Evolutionary conservation across 2,113 vertebrate genomes (phyloP).

Genomic region (Reinhardtius hippoglossoides): DNA sequence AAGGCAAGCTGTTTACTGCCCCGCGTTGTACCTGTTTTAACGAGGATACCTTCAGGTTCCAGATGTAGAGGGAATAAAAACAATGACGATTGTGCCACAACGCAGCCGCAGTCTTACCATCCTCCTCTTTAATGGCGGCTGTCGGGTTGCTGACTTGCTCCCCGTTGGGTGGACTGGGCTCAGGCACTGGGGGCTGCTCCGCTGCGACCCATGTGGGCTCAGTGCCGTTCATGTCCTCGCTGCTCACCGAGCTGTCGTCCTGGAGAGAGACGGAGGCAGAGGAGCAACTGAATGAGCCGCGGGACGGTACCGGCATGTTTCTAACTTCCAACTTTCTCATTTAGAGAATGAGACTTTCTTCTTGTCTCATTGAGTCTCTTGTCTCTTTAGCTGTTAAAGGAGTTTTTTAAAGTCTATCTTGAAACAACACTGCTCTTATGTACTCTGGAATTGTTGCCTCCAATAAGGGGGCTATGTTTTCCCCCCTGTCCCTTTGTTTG

Average conservation of each 20-base stretch:
- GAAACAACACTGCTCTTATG: too few species aligned
- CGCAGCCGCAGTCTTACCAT: conserved; percentile 83
- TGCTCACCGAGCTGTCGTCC: conserved; percentile 98
- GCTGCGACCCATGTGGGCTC: conserved; percentile 96
- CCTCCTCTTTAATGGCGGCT: conserved; percentile 90
- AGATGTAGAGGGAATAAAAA: conserved; percentile 1
- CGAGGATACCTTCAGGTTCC: background rate
- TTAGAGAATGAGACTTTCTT: too few species aligned
- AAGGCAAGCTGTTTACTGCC: conserved; percentile 75
- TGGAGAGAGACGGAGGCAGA: conserved; percentile 71
- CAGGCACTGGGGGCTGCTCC: conserved; percentile 89
- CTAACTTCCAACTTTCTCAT: too few species aligned
- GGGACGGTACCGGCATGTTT: too few species aligned
- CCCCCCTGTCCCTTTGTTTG: too few species aligned
- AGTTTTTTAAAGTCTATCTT: too few species aligned
- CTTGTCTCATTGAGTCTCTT: too few species aligned
- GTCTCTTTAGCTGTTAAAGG: too few species aligned
- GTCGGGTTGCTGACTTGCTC: conserved; percentile 91
- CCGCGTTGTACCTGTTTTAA: background rate
- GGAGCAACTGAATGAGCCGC: conserved; percentile 7
- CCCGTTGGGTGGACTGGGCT: conserved; percentile 88
- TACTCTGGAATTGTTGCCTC: too few species aligned
- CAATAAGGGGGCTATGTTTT: too few species aligned
- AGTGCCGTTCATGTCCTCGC: conserved; percentile 94
- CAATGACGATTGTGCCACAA: too few species aligned